Percentiles rank a stretch among this genome's conserved stretches.
phyloP scores from a whole-genome alignment of 2,888 invertebrate genomes.

The Branchipolynoe longqiensis region DNA sequence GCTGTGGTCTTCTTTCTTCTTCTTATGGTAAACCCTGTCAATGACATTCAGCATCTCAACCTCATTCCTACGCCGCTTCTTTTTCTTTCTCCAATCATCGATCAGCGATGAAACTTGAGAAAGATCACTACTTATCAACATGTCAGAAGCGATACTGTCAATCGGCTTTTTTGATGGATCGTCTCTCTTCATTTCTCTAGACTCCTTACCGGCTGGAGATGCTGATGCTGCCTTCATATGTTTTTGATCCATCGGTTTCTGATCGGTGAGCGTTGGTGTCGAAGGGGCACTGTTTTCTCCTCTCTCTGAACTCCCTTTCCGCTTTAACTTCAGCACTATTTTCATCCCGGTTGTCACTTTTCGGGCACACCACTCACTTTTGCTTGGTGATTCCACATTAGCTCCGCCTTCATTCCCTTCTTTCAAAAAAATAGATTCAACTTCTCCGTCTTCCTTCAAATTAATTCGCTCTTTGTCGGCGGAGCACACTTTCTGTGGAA shows the following conservation, averaged over 20 bases:
- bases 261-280: neutral
- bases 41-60: slow-evolving; percentile 39
- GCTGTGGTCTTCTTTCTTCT: neutral
- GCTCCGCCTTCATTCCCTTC: neutral
- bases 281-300: slow-evolving; percentile 25
- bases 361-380: slow-evolving; percentile 33
- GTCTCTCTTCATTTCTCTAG: neutral
- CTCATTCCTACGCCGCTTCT: slow-evolving; percentile 28
- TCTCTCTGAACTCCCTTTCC: slow-evolving; percentile 34
- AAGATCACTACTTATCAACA: too few relatives aligned
- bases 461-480: too few relatives aligned
- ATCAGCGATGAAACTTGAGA: neutral
- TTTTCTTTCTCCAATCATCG: neutral
- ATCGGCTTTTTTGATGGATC: too few relatives aligned
- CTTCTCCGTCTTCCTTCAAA: neutral
- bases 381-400: slow-evolving; percentile 10
- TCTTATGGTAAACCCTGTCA: neutral
- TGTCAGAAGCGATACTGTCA: too few relatives aligned
- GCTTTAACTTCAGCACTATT: slow-evolving; percentile 37
- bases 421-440: neutral
- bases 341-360: slow-evolving; percentile 31
- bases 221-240: neutral
- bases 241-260: neutral
- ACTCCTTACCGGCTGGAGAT: neutral
- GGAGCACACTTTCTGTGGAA: too few relatives aligned